Base-by-base conservation (phyloP, 2,888 invertebrate genomes). In the Lasius platythorax region DNA sequence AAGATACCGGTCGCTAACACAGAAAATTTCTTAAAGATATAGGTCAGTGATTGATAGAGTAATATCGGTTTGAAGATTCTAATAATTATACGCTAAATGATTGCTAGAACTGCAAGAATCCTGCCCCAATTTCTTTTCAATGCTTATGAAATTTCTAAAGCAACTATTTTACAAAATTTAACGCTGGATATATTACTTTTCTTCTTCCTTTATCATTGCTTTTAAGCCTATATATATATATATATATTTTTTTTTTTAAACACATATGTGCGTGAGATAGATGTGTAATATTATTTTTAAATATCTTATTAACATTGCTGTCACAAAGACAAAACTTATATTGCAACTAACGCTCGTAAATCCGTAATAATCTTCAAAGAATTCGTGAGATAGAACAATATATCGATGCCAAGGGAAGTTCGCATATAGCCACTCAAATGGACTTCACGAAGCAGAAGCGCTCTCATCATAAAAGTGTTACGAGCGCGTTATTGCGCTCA, bases 401-500 rank as follows among this genome's bases (percentile, higher is more conserved):
- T 83, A 88, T 87, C 82, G 82, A 86, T 68, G 83, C 64, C 40
- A 50, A 82, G 83, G 83, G 78, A 87, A 88, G 83, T 87, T 83
- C 75, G 76, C 61, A 83, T 82, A 86, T 82, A 70, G 70, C 75
- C n/a, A 67, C 56, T 78, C 66, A 74, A 85, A 78, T 70, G 78
- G 73, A 85, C 63, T 74, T 66, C 70, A 74, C 79, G 87, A 85
- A 79, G 82, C 78, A 87, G 72, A 74, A 84, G 84, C 76, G 85
- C 83, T 88, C 88, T 88, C 89, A 91, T 91, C 93, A 88, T 93
- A 93, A 93, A 93, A 93, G 91, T 90, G 90, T 93, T 93, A 93
- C 91, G 92, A 92, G 91, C 86, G 84, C 79, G 90, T 92, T 92
- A 91, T 91, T 91, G 91, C 91, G 87, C 87, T 90, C 87, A 90